phyloP scores from a whole-genome alignment of 92 coral and sea anemone species.

The Galaxea fascicularis region DNA sequence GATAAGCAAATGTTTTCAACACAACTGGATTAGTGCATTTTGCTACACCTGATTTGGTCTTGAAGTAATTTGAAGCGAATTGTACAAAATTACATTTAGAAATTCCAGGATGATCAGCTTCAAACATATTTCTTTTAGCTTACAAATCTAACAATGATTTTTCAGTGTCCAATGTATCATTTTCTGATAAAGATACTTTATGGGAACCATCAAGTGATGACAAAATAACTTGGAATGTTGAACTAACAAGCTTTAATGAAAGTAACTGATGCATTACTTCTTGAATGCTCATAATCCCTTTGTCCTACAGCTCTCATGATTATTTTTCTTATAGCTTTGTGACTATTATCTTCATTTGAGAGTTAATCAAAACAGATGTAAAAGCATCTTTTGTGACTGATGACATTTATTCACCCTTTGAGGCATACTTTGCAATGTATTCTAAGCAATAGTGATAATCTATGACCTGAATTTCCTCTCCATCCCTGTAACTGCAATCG shows the following conservation, averaged over 20 bases:
- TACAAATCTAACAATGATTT: constrained; percentile 49
- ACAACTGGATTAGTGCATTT: constrained; percentile 45
- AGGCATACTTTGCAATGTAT: constrained; percentile 70
- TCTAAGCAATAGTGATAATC: constrained; percentile 69
- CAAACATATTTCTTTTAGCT: constrained; percentile 43
- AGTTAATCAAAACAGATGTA: constrained; percentile 19
- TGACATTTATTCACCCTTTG: constrained; percentile 62
- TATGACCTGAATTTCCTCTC: constrained; percentile 57
- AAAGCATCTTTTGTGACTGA: constrained; percentile 63
- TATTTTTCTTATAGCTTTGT: constrained; percentile 14
- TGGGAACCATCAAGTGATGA: constrained; percentile 59
- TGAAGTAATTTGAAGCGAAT: constrained; percentile 44
- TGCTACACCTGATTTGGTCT: constrained; percentile 32
- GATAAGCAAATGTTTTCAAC: constrained; percentile 37
- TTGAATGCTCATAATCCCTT: constrained; percentile 67
- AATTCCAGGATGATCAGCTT: constrained; percentile 32
- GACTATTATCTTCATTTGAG: constrained; percentile 10
- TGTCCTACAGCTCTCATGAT: constrained; percentile 71
- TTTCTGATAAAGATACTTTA: constrained; percentile 20
- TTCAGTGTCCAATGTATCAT: constrained; percentile 39
- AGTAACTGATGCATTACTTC: constrained; percentile 63
- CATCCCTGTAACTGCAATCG: constrained; percentile 61
- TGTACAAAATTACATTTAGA: constrained; percentile 40
- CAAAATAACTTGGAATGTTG: constrained; percentile 53
- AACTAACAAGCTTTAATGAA: constrained; percentile 45